phyloP scores from a whole-genome alignment of 2,113 vertebrate genomes.

The Proteles cristata region DNA sequence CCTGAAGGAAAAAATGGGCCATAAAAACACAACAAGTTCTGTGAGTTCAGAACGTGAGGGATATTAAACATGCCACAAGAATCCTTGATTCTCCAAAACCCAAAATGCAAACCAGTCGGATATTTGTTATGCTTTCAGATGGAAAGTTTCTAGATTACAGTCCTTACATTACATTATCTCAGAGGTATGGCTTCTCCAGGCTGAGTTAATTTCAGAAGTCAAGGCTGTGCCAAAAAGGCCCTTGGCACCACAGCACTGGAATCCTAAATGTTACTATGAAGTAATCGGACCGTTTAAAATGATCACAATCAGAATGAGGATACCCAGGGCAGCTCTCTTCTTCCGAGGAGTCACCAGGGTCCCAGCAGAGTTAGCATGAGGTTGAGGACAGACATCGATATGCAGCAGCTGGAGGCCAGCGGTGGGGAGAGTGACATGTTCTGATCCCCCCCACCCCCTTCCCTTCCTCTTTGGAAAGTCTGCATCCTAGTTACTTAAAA shows the following conservation, averaged over 20 bases:
- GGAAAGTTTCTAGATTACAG: not conserved
- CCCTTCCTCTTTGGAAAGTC: not conserved
- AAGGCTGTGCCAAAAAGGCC: constrained; percentile 26
- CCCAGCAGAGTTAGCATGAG: not conserved
- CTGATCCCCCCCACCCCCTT: not conserved
- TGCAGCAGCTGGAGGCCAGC: too few relatives aligned
- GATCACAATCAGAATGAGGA: not conserved
- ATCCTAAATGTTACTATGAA: not conserved
- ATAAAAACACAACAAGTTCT: not conserved
- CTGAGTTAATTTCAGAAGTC: constrained; percentile 52
- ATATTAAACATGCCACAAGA: constrained; percentile 49
- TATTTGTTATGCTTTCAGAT: constrained; percentile 40
- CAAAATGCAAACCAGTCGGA: constrained; percentile 43
- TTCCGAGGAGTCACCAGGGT: not conserved
- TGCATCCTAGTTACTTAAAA: not conserved
- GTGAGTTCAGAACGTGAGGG: constrained; percentile 6
- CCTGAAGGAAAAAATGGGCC: not conserved
- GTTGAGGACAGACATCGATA: not conserved
- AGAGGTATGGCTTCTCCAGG: constrained; percentile 57
- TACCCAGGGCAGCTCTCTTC: not conserved
- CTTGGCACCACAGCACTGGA: not conserved
- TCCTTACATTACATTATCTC: constrained; percentile 50
- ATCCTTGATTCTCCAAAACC: constrained; percentile 35
- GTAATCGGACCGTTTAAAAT: constrained; percentile 8
- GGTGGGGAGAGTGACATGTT: not conserved